These are phyloP conservation scores for Agrochola lota DNA, from an alignment of 2,888 invertebrate genomes.

Conservation along the genomic window DNA sequence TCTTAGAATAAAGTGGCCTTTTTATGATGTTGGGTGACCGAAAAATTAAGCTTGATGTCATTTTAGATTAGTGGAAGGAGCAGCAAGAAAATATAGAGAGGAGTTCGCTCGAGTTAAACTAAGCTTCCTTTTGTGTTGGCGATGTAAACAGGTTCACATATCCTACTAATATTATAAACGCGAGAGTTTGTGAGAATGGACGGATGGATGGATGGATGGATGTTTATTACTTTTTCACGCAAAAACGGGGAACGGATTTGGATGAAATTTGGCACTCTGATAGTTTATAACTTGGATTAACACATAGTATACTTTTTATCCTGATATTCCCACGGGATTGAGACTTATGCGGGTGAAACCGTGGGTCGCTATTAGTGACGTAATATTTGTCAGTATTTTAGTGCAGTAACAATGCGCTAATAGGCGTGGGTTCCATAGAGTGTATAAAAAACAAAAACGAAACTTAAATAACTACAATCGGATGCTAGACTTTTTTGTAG, in stretches of 20 bases:
- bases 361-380: too few relatives aligned
- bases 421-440: not conserved
- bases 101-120: not conserved
- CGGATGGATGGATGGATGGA: too few relatives aligned
- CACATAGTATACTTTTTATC: too few relatives aligned
- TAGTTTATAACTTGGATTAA: too few relatives aligned
- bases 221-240: too few relatives aligned
- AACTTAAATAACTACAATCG: not conserved
- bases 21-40: slow-evolving; percentile 26
- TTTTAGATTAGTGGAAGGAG: slow-evolving; percentile 22
- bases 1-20: not conserved
- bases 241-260: too few relatives aligned
- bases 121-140: slow-evolving; percentile 12
- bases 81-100: not conserved
- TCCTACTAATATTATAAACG: too few relatives aligned
- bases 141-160: not conserved
- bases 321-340: too few relatives aligned
- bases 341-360: too few relatives aligned
- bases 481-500: too few relatives aligned
- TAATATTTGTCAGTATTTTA: not conserved
- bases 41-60: slow-evolving; percentile 34
- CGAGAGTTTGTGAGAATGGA: too few relatives aligned
- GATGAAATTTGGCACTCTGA: too few relatives aligned
- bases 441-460: not conserved
- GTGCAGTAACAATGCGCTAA: not conserved